phyloP scores from a whole-genome alignment of 2,888 invertebrate genomes.

The Kryphioiulus occultus region DNA sequence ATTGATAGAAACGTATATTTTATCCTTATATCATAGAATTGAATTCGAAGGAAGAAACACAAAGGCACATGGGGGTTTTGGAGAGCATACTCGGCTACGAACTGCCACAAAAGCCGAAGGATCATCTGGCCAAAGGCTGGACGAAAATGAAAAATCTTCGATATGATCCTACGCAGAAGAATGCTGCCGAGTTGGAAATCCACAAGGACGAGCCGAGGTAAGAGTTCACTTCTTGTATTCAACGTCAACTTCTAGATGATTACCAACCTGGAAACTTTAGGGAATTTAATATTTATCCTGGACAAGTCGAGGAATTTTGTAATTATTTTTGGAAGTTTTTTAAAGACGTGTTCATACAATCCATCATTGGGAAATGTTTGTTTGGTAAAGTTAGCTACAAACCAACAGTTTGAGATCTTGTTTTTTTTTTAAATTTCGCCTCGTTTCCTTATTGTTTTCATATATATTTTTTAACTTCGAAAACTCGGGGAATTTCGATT shows the following conservation, averaged over 20 bases:
- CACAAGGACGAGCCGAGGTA: neutral
- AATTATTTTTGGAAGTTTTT: neutral
- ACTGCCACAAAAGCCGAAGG: neutral
- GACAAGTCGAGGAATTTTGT: neutral
- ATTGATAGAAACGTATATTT: neutral
- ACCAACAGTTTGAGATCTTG: no score
- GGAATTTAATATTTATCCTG: no score
- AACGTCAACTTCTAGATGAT: no score
- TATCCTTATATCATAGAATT: neutral
- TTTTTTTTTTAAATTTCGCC: neutral
- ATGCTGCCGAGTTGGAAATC: constrained; percentile 44
- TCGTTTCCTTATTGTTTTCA: neutral
- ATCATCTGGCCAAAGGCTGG: neutral
- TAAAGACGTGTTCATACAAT: no score
- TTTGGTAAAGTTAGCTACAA: no score
- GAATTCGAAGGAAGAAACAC: neutral
- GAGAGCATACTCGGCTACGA: neutral
- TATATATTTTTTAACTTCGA: no score
- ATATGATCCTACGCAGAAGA: constrained; percentile 47
- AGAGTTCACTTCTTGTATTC: neutral
- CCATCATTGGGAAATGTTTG: no score
- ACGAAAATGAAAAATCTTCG: neutral
- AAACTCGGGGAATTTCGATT: no score
- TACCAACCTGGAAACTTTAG: neutral
- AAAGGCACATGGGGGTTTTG: constrained; percentile 35